Conservation (phyloP, 2,888 invertebrate species). For the Cryptocephalus primarius region DNA sequence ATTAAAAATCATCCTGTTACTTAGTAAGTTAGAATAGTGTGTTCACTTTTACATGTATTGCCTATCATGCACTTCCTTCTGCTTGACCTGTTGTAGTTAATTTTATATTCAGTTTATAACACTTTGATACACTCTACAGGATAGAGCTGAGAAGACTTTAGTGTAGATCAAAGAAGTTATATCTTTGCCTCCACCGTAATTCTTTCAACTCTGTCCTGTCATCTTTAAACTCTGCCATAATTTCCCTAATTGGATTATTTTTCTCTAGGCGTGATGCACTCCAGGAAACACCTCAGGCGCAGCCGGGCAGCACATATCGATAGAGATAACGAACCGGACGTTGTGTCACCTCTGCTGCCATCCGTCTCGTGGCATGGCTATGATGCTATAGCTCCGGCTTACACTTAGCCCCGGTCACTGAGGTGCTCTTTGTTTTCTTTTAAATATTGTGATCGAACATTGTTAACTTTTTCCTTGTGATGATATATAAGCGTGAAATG, state of each 20-base stretch:
- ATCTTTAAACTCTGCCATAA: too few relatives aligned
- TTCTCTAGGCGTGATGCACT: conserved; percentile 45
- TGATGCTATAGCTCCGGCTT: conserved; percentile 31
- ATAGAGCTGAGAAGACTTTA: neutral
- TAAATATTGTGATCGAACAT: conserved; percentile 2
- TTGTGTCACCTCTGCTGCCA: conserved; percentile 31
- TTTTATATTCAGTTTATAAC: neutral
- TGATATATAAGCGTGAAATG: neutral
- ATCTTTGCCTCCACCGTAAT: too few relatives aligned
- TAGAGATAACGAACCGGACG: conserved; percentile 20
- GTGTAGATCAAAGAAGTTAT: too few relatives aligned
- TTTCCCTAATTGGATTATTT: neutral
- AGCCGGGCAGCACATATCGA: conserved; percentile 11
- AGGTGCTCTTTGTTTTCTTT: neutral
- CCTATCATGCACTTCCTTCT: neutral
- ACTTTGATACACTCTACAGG: neutral
- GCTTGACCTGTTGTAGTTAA: neutral
- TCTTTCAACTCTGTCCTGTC: too few relatives aligned
- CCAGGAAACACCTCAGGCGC: conserved; percentile 27
- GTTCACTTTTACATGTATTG: neutral
- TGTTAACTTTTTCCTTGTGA: neutral
- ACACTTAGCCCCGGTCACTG: conserved; percentile 4
- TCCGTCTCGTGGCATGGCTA: conserved; percentile 33
- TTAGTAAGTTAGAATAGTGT: neutral
- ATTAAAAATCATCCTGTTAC: neutral